Base-by-base conservation (phyloP, 1,140 invertebrate species). In the Euura lappo region DNA sequence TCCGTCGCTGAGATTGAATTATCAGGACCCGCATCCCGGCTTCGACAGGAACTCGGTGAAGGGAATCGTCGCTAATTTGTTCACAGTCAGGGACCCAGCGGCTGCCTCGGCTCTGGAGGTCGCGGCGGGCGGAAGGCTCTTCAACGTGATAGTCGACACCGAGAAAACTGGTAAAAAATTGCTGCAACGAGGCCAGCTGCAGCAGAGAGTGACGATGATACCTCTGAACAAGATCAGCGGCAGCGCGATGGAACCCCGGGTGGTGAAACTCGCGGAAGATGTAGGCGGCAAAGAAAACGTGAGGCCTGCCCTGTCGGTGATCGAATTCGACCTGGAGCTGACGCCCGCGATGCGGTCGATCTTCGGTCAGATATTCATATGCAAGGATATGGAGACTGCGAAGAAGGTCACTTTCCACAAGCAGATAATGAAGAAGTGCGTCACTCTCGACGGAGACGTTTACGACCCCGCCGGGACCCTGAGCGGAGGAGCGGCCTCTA, bases 361-460 rank as follows among this genome's bases (percentile, higher is more conserved):
- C 74, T 98, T 99, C 88, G 98, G 97, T 10, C 88, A 91, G 77
- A 91, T 92, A 65, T 93, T 99, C 75, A 90, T 99, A 68, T 98
- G 96, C 84, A 90, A 90, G 47, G 92, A 96, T 83, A 91, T 97
- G 85, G 90, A 95, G 69, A 88, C 90, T 71, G 98, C 98, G 3
- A 93, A 93, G 77, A 89, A 90, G 81, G 91, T 96, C 13, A 91
- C 96, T 8, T 99, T 95, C 87, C 91, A 98, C 86, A 86, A 88
- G 4, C 85, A 87, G 10, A 92, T 99, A 67, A 90, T 91, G 82
- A 93, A 91, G 45, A 93, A 93, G 76, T 94, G 93, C 79, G 95
- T 99, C 6, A 99, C 98, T 2, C 85, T 98, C 0, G 95, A 97
- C 77, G 98, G 98, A 0, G 98, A 99, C 86, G 91, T 95, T 4